Evolutionary conservation across 2,888 invertebrate species (phyloP).

Genomic region (Serrognathus titanus): DNA sequence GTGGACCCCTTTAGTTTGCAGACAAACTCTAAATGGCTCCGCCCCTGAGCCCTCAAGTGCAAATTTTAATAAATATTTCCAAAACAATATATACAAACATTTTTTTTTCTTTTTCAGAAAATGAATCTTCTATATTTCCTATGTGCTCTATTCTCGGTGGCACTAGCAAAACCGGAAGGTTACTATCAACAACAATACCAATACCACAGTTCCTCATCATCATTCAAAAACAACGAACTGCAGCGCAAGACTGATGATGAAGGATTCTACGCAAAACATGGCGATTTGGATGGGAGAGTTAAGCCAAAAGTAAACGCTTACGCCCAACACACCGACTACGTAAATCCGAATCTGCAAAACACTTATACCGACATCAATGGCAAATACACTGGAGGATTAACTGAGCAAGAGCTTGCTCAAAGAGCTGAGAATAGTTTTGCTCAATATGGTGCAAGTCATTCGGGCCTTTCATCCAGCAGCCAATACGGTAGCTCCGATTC

Average conservation of each 20-base stretch:
- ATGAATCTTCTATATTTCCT: constrained; percentile 1
- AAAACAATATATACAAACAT: background rate
- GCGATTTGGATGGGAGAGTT: constrained; percentile 41
- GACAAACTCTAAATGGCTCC: no score
- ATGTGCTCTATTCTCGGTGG: constrained; percentile 2
- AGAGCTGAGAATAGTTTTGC: background rate
- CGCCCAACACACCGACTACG: constrained; percentile 44
- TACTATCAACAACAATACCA: constrained; percentile 45
- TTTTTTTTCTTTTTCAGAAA: constrained; percentile 3
- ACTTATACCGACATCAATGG: background rate
- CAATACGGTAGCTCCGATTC: background rate
- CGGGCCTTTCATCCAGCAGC: background rate
- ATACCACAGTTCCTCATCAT: constrained; percentile 43
- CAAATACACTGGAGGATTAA: background rate
- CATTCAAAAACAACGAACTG: constrained; percentile 45
- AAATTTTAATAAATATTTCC: no score
- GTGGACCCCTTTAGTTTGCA: no score
- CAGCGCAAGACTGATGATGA: constrained; percentile 46
- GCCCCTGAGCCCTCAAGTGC: no score
- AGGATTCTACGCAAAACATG: constrained; percentile 44
- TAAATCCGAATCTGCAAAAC: constrained; percentile 37
- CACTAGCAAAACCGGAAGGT: constrained; percentile 38
- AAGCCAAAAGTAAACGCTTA: constrained; percentile 42
- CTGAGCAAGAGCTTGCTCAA: background rate
- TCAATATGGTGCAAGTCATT: background rate